These are phyloP conservation scores for Lamprotornis superbus DNA, from an alignment of 2,113 vertebrate genomes.

Conservation along the genomic window DNA sequence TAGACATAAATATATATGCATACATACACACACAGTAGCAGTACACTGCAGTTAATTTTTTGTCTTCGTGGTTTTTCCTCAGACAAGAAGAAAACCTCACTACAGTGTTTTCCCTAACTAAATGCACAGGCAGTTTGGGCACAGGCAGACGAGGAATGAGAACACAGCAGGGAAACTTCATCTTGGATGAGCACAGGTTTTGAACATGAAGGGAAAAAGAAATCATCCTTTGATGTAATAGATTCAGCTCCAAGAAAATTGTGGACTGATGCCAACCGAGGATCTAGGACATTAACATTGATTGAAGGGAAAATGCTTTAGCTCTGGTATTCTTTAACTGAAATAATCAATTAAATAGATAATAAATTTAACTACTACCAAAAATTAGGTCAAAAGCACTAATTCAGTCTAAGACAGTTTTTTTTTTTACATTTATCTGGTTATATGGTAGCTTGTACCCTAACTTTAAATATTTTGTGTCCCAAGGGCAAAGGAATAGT, in stretches of 20 bases:
- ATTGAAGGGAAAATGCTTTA: background rate
- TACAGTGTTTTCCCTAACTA: background rate
- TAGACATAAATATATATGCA: too few relatives aligned
- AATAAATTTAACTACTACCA: background rate
- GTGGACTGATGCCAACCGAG: background rate
- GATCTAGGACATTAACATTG: background rate
- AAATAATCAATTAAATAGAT: background rate
- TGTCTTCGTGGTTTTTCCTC: background rate
- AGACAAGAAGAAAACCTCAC: background rate
- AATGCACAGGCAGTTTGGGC: background rate
- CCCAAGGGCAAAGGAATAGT: background rate
- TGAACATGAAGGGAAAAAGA: background rate
- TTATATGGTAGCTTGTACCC: background rate
- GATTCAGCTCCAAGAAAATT: background rate
- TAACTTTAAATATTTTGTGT: background rate
- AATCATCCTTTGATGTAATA: background rate
- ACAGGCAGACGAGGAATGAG: background rate
- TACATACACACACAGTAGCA: background rate
- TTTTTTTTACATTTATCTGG: background rate
- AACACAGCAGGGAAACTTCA: background rate
- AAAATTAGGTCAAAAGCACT: background rate
- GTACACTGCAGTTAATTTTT: background rate
- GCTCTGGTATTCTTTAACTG: background rate
- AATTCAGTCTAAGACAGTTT: background rate
- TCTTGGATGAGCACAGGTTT: background rate